Base-by-base conservation (phyloP, 2,113 vertebrate genomes). In the Brienomyrus longianalis region DNA sequence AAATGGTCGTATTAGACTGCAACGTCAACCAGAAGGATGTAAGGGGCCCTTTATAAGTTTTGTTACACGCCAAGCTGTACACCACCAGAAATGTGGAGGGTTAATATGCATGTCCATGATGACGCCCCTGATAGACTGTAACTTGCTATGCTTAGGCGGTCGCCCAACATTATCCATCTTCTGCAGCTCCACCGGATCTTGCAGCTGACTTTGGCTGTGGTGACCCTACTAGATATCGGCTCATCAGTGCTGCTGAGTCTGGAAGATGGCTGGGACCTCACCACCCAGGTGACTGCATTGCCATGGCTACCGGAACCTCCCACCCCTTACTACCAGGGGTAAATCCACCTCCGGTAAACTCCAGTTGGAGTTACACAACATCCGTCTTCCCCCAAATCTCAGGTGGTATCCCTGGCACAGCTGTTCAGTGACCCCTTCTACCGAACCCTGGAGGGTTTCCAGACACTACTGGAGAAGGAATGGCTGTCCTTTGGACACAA, bases 401-500 rank as follows among this genome's bases (percentile, higher is more conserved):
- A 99, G 98, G 97, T 99, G 90, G 96, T 97, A 39, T 98, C 97
- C 88, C 93, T 99, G 94, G 97, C 96, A 91, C 98, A 99, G 95
- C 94, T 99, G 91, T 97, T 99, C 77, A 97, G 98, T 51, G 98
- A 99, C 91, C 97, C 98, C 1, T 99, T 98, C 95, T 99, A 99
- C 93, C 96, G 98, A 90, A 99, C 98, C 0, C 95, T 99, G 88
- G 98, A 98, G 94, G 98, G 98, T 21, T 99, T 99, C 95, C 97
- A 97, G 92, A 97, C 98, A 95, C 94, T 99, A 92, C 95, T 99
- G 54, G 98, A 99, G 93, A 99, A 99, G 90, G 98, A 99, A 39
- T 99, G 98, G 98, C 96, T 99, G 66, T 99, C 98, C 2, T 99
- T 99, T 6, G 98, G 98, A 56, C 98, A 99, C 93, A 99, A 98